A percentile compares a stretch with the other conserved stretches of the same genome.
Evolutionary conservation across 2,797 vertebrate species (phyloP).

Genomic region (Sebastes aleutianus): DNA sequence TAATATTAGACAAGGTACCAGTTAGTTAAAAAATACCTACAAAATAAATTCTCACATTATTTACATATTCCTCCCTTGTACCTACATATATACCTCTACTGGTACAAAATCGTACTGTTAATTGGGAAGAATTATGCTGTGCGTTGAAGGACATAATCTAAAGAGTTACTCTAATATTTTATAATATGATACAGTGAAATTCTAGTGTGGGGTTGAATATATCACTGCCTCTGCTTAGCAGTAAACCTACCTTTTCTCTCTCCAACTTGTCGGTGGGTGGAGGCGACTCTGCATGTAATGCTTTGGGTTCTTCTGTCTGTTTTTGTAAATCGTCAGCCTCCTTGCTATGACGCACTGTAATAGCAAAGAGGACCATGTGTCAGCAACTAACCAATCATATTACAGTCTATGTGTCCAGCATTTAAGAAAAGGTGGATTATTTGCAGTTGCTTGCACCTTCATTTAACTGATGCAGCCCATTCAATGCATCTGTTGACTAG

Average conservation of each 20-base stretch:
- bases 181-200: not conserved
- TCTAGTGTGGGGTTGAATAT: not conserved
- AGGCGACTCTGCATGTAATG: constrained; percentile 2
- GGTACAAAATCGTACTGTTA: not conserved
- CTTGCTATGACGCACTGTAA: constrained; percentile 12
- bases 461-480: constrained; percentile 13
- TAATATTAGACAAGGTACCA: not conserved
- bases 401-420: not conserved
- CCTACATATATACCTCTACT: not conserved
- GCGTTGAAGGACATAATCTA: not conserved
- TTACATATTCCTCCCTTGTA: not conserved
- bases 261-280: not conserved
- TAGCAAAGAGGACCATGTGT: not conserved
- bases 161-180: no score
- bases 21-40: not conserved
- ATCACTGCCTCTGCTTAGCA: not conserved
- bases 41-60: not conserved
- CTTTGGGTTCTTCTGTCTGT: constrained; percentile 10
- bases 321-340: constrained; percentile 9
- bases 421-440: not conserved
- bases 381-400: not conserved
- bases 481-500: constrained; percentile 42
- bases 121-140: not conserved
- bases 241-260: constrained; percentile 16
- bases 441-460: constrained; percentile 17